phyloP scores from a whole-genome alignment of 1,140 invertebrate species.

The Steinernema khuongi region DNA sequence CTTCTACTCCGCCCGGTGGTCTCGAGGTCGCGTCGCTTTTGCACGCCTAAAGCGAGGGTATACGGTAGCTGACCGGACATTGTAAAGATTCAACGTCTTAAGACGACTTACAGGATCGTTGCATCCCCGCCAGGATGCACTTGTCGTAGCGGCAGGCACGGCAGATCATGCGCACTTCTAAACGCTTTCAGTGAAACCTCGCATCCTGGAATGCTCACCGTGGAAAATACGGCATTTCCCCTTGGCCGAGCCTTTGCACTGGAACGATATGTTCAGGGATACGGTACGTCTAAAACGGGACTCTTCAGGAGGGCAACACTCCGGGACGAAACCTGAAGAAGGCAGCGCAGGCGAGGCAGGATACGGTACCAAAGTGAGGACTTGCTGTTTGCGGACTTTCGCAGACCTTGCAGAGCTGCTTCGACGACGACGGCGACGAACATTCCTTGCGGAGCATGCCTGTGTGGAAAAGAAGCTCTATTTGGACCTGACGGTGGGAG shows the following conservation, averaged over 20 bases:
- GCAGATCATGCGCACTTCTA: constrained; percentile 38
- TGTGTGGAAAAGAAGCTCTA: too few species aligned
- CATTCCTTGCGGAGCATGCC: neutral
- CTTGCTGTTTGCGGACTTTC: constrained; percentile 22
- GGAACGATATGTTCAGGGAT: constrained; percentile 18
- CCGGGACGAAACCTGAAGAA: constrained; percentile 32
- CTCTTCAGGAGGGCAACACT: too few species aligned
- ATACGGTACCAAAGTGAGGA: constrained; percentile 28
- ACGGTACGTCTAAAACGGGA: constrained; percentile 17
- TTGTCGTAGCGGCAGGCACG: constrained; percentile 32
- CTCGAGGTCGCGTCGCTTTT: neutral
- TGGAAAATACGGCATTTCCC: constrained; percentile 17
- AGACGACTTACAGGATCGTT: constrained; percentile 23
- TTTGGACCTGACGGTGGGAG: too few species aligned
- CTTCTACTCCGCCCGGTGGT: neutral
- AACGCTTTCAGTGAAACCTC: neutral
- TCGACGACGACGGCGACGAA: neutral
- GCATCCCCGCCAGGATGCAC: constrained; percentile 31
- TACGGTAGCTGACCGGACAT: too few species aligned
- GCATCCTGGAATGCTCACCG: neutral
- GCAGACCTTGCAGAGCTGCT: constrained; percentile 24
- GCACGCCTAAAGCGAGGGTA: constrained; percentile 8
- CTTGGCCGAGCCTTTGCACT: neutral
- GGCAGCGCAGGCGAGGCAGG: constrained; percentile 38
- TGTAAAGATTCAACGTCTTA: neutral